Conservation (phyloP, 2,113 vertebrate species). For the Holacanthus passer region DNA sequence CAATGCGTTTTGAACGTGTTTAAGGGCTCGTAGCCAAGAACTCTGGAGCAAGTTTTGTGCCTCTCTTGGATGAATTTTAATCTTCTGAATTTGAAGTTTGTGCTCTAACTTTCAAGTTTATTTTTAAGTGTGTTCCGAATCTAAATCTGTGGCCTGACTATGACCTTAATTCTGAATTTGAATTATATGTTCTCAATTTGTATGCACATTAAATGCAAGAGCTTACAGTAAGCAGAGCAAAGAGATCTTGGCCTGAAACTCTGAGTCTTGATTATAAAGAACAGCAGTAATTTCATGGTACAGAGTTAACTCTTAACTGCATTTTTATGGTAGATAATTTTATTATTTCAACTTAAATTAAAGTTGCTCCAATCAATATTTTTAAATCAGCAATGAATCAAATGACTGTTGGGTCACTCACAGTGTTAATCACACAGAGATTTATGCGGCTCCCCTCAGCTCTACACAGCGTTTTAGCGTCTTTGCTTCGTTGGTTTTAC, state of each 20-base stretch:
- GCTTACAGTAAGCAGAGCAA: neutral
- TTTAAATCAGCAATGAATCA: neutral
- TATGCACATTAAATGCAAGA: neutral
- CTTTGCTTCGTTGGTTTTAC: slow-evolving; percentile 7
- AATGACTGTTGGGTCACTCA: neutral
- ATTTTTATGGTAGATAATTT: neutral
- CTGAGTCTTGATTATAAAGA: neutral
- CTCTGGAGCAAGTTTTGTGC: neutral
- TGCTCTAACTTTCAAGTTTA: neutral
- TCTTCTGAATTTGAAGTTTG: neutral
- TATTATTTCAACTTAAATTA: neutral
- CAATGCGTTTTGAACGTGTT: slow-evolving; percentile 13
- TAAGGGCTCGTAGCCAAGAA: slow-evolving; percentile 14
- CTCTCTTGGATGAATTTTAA: neutral
- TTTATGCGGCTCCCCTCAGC: neutral
- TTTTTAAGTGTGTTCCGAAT: neutral
- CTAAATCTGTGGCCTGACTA: neutral
- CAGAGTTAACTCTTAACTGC: too few species aligned
- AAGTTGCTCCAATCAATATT: neutral
- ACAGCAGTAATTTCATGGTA: neutral
- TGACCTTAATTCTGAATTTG: slow-evolving; percentile 7
- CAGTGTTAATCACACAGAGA: neutral
- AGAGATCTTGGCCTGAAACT: neutral
- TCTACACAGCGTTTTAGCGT: neutral
- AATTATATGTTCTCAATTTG: neutral